Conservation (phyloP, 2,113 vertebrate genomes). For the Atherinomorus stipes region DNA sequence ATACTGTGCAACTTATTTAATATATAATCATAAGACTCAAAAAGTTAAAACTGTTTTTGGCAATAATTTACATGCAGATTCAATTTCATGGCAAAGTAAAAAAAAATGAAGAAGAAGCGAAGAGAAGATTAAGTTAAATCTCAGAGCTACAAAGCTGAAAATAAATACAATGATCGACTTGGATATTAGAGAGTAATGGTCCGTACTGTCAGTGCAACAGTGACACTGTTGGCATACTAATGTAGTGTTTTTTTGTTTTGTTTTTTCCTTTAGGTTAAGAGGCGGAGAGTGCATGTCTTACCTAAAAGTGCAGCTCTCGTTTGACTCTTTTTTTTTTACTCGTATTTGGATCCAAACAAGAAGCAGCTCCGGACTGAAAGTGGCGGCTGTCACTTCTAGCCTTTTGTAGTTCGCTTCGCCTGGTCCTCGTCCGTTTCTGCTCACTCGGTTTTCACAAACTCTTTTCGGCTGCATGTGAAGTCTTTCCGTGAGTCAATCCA, state of each 20-base stretch:
- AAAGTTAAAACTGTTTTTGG: not conserved
- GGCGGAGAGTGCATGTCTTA: slow-evolving; percentile 18
- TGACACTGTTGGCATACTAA: slow-evolving; percentile 19
- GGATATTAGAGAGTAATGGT: not conserved
- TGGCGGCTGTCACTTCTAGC: not conserved
- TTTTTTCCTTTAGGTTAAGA: not conserved
- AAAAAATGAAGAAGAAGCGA: no score
- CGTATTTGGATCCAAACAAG: not conserved
- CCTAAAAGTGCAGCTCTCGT: slow-evolving; percentile 25
- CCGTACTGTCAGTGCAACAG: slow-evolving; percentile 9
- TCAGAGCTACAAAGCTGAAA: not conserved
- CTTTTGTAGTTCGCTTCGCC: slow-evolving; percentile 9
- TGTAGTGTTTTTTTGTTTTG: not conserved
- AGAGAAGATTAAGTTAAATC: not conserved
- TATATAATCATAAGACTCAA: not conserved
- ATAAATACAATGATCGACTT: not conserved
- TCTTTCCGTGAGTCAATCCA: slow-evolving; percentile 60
- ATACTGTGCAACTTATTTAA: no score
- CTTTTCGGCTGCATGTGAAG: slow-evolving; percentile 29
- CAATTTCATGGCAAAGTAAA: not conserved
- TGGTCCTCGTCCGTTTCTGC: slow-evolving; percentile 2
- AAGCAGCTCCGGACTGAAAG: not conserved
- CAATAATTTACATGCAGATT: not conserved
- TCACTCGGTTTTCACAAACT: not conserved
- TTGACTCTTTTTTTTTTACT: not conserved